Evolutionary conservation across 2,113 vertebrate genomes (phyloP).

Genomic region (Melozone crissalis): DNA sequence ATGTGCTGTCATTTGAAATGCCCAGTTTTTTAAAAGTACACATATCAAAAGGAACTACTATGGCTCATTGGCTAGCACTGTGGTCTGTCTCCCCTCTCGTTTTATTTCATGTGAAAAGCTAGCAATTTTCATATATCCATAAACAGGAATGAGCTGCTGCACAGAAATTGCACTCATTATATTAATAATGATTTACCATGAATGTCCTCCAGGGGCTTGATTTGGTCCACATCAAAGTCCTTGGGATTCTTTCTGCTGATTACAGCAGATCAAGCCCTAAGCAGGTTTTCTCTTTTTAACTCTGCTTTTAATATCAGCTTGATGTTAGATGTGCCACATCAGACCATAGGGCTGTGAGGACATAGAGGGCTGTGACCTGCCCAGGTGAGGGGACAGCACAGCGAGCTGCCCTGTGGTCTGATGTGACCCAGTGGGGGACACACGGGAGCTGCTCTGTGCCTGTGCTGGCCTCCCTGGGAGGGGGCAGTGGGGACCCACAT

Average conservation of each 20-base stretch:
- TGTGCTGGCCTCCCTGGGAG: neutral
- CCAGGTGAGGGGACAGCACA: fast-evolving
- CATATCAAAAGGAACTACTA: neutral
- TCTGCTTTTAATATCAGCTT: neutral
- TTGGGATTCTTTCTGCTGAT: conserved; percentile 66
- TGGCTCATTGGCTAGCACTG: conserved; percentile 44
- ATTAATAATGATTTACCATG: conserved; percentile 70
- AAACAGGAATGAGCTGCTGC: conserved; percentile 54
- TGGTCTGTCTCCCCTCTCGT: conserved; percentile 28
- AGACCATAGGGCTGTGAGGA: neutral
- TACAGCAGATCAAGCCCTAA: conserved; percentile 53
- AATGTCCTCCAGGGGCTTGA: conserved; percentile 58
- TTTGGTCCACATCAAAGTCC: conserved; percentile 70
- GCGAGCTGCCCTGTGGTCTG: fast-evolving
- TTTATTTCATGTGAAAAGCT: conserved; percentile 49
- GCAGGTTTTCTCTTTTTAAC: conserved; percentile 41
- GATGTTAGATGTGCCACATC: neutral
- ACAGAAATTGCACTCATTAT: conserved; percentile 60
- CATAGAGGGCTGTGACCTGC: neutral
- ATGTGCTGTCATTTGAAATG: conserved; percentile 23
- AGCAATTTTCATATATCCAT: conserved; percentile 44
- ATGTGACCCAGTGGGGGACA: fast-evolving
- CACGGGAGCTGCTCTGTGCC: neutral
- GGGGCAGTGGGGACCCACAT: neutral
- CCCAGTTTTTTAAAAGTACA: neutral